Base-by-base conservation (phyloP, 2,113 vertebrate species). In the Microcebus jonahi region DNA sequence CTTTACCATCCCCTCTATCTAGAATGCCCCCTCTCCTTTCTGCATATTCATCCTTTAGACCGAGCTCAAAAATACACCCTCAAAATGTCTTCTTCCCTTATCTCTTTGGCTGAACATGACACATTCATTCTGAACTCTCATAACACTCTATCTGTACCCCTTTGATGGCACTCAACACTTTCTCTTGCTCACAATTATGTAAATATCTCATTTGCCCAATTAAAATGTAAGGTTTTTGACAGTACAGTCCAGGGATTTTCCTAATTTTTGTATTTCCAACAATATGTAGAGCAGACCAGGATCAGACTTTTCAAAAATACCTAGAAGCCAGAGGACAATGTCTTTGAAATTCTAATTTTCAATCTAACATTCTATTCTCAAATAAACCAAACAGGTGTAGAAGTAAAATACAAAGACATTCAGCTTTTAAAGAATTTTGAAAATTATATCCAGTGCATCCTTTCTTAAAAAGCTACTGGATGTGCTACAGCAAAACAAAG, bases 221-320 rank as follows among this genome's bases (percentile, higher is more conserved):
- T 95, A 80, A 80, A 76, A 89, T 53, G 29, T 71, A 63, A 87
- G 25, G 31, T 45, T 14, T n/a, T 31, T 34, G 21, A 83, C 42
- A 83, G 12, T 1, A 77, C 3, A 21, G 11, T 68, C 31, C 23
- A 83, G 1, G 9, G 13, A 79, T 91, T 94, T 94, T 94, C 88
- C 90, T 93, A 48, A 91, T 53, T 88, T 90, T 90, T 93, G 8
- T 42, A 23, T 77, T 91, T 92, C 57, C n/a, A 94, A 79, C 9
- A 89, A 63, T 25, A 9, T 29, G 1, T 15, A 23, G 0, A 91
- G 34, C 36, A 73, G 31, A 94, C 1, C 79, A 31, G n/a, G 39
- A 96, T 36, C 29, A 91, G 71, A 91, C 21, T 63, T 91, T 84
- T 88, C 65, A 85, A 61, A 91, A 81, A 36, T 45, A 84, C 11